Evolutionary conservation across 1,140 invertebrate species (phyloP), one percentile per base, ranked within the genome.

Genomic region (Calycopis cecrops): DNA sequence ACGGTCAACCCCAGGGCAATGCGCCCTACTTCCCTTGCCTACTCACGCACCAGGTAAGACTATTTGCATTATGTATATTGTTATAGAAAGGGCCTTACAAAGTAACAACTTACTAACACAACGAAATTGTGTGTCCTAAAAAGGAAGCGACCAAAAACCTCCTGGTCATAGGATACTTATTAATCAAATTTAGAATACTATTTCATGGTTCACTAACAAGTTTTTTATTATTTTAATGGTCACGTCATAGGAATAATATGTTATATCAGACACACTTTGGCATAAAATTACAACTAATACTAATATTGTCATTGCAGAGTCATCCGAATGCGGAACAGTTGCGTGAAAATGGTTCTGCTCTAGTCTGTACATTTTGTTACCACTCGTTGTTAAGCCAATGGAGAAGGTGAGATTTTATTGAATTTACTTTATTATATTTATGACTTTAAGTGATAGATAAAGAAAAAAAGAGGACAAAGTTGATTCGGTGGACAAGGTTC

Each of bases 361-460:
- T 97, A 65, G 94, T 97, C 50, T 98, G 97, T 87, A 97, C 95
- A 16, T 97, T 97, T 88, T 98, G 97, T 89, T 98, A 97, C 88
- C 96, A 98, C 85, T 95, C 94, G 63, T 87, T 98, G 62, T 89
- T 98, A 52, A 93, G 92, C 62, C 97, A 98, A 79, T 98, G 96
- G 96, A 91, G 93, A 69, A 92, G 91, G 93, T 91, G 60, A 81
- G 85, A 71, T 48, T 40, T 18, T 52, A 28, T 14, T 48, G 35
- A 9, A 21, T 21, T 17, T 42, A 28, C 42, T 11, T 28, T 53
- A 8, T 21, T 9, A 6, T 40, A 28, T 44, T 10, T 33, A 44
- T 60, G 6, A 28, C 21, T 28, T 28, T 3, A 28, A 28, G 21
- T 28, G 21, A 6, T 28, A 28, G 21, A 28, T 3, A 28, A 6